Base-by-base conservation (phyloP, 2,113 vertebrate genomes). In the Cheilinus undulatus region DNA sequence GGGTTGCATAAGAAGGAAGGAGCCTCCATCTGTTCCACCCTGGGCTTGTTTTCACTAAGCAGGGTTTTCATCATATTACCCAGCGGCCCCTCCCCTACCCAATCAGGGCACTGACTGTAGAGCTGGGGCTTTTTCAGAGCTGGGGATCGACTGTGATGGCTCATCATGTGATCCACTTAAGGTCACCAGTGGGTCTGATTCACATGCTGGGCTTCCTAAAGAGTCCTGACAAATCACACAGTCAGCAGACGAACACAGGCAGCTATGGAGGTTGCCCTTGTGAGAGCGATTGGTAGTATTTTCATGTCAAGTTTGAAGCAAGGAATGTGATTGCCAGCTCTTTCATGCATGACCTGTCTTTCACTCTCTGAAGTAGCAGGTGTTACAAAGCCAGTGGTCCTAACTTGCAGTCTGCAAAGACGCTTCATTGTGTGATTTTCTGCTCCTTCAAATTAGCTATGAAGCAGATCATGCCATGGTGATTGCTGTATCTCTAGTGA, bases 1-100 rank as follows among this genome's bases (percentile, higher is more conserved):
- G 30, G 30, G 34, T 86, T 87, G 78, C 80, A 27, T 91, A 88
- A 89, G 68, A 80, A 63, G 48, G 60, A 73, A 60, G 54, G 53
- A 59, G 27, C 56, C 52, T 82, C 84, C 71, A 83, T 88, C 82
- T 85, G 89, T 69, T 83, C 74, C 24, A 70, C 60, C 14, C 26
- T 22, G 58, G 59, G 72, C 67, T 70, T 15, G 48, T 34, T 50
- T 59, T 5, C 2, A 1, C 64, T 67, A 3, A 76, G 72, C 68
- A 45, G 66, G 50, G 34, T 72, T 82, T 82, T 76, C 50, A 70
- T 67, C 66, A 65, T 34, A 40, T 62, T 52, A 72, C 42, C 65
- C 54, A 54, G 42, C 40, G 36, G 69, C 56, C 73, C 23, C 59
- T 26, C 9, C 64, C 27, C 38, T 24, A 4, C 6, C 22, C 23